Evolutionary conservation across 2,797 vertebrate species (phyloP).

Genomic region (Pithecia hirsuta): DNA sequence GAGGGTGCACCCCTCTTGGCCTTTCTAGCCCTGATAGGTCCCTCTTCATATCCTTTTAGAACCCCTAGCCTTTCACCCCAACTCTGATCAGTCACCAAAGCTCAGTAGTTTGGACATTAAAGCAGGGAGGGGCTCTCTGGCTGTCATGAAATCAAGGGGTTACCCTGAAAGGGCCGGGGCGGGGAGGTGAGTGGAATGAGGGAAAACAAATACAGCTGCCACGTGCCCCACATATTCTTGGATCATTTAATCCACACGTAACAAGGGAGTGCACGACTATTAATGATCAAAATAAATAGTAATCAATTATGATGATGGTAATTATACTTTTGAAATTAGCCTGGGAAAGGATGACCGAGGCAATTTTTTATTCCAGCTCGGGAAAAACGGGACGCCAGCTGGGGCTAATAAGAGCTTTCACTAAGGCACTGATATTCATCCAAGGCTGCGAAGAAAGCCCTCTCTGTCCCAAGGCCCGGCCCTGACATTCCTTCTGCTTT

Average conservation of each 20-base stretch:
- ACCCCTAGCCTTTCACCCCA: neutral
- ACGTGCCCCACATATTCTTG: conserved; percentile 44
- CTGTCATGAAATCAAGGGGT: conserved; percentile 28
- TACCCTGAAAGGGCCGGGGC: neutral
- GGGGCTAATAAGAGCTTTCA: conserved; percentile 85
- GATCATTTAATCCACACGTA: conserved; percentile 14
- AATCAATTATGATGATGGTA: conserved; percentile 63
- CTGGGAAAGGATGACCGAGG: conserved; percentile 81
- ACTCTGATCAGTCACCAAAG: neutral
- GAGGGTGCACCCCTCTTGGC: neutral
- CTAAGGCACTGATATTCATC: conserved; percentile 81
- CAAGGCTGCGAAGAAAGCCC: conserved; percentile 83
- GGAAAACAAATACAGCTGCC: conserved; percentile 36
- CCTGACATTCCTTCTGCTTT: conserved; percentile 80
- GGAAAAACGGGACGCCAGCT: conserved; percentile 84
- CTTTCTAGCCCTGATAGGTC: neutral
- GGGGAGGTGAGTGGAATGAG: neutral
- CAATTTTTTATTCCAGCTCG: conserved; percentile 80
- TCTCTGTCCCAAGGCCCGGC: conserved; percentile 79
- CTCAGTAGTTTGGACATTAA: neutral
- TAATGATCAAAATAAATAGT: conserved; percentile 70
- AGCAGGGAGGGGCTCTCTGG: neutral
- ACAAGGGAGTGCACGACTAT: neutral
- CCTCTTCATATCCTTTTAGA: neutral
- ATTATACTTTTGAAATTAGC: conserved; percentile 69